phyloP scores from a whole-genome alignment of 2,797 vertebrate genomes.

The Ataeniobius toweri region DNA sequence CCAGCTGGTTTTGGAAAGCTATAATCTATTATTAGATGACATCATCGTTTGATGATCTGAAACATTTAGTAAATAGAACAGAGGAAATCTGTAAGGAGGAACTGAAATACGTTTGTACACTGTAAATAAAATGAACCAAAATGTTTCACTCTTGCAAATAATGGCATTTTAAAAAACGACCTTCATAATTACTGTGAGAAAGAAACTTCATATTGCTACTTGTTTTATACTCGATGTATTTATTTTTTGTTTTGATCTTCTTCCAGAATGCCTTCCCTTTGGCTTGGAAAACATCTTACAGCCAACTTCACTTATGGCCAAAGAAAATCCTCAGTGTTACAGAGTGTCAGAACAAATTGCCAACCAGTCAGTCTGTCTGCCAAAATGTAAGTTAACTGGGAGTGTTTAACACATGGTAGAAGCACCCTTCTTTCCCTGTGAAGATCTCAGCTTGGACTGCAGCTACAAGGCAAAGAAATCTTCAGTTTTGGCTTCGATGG shows the following conservation, averaged over 20 bases:
- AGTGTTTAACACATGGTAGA: slow-evolving; percentile 31
- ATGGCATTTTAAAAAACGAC: slow-evolving; percentile 38
- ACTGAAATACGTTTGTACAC: not conserved
- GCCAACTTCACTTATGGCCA: slow-evolving; percentile 6
- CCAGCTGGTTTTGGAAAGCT: not conserved
- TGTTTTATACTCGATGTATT: slow-evolving; percentile 4
- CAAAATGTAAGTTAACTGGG: slow-evolving; percentile 23
- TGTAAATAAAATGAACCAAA: not conserved
- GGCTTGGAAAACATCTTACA: not conserved
- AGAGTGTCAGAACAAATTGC: slow-evolving; percentile 5
- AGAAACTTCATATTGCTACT: slow-evolving; percentile 21
- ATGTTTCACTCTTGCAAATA: not conserved
- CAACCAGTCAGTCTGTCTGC: slow-evolving; percentile 13
- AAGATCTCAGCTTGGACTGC: slow-evolving; percentile 24
- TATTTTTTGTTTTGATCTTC: slow-evolving; percentile 2
- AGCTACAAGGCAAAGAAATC: slow-evolving; percentile 18
- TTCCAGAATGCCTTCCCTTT: slow-evolving; percentile 12
- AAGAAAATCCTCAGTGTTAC: slow-evolving; percentile 18
- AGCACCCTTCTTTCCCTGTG: not conserved
- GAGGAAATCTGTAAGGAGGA: not conserved
- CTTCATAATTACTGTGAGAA: slow-evolving; percentile 12
- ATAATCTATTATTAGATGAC: not conserved
- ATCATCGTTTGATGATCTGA: not conserved
- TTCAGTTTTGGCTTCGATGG: not conserved
- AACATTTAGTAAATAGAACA: not conserved